Evolutionary conservation across 2,888 invertebrate species (phyloP).

Genomic region (Halocaridina rubra): DNA sequence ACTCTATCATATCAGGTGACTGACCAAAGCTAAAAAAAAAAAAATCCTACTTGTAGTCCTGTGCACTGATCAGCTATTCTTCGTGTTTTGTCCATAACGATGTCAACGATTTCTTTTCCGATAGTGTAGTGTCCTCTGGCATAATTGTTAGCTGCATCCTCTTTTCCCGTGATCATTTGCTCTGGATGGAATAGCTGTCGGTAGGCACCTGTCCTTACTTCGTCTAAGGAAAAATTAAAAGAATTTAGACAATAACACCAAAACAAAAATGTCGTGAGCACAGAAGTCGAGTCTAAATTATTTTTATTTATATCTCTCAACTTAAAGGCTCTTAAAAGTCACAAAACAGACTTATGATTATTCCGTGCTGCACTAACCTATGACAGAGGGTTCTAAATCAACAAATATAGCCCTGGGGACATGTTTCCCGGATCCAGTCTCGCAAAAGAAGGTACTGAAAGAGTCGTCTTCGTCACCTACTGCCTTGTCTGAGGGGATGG

Average conservation of each 20-base stretch:
- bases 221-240: too few species aligned
- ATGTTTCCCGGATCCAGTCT: constrained; percentile 95
- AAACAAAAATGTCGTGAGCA: too few species aligned
- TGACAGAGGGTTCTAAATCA: constrained; percentile 95
- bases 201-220: constrained; percentile 70
- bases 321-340: not conserved
- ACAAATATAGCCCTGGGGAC: constrained; percentile 95
- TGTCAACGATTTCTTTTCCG: constrained; percentile 79
- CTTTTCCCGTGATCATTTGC: constrained; percentile 72
- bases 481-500: constrained; percentile 91
- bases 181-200: constrained; percentile 72
- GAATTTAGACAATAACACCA: too few species aligned
- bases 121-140: constrained; percentile 78
- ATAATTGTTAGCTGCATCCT: constrained; percentile 71
- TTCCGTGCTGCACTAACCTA: constrained; percentile 81
- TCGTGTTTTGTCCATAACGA: constrained; percentile 80
- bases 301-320: not conserved
- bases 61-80: constrained; percentile 85
- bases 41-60: constrained; percentile 55
- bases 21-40: not conserved
- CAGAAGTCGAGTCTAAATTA: not conserved
- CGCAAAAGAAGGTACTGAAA: constrained; percentile 94
- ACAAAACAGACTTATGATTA: too few species aligned
- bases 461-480: constrained; percentile 90
- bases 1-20: too few species aligned